Percentiles rank a stretch among this genome's conserved stretches.
These are phyloP conservation scores for Pollenia griseotomentosa DNA, from an alignment of 2,888 invertebrate genomes.

Conservation along the genomic window DNA sequence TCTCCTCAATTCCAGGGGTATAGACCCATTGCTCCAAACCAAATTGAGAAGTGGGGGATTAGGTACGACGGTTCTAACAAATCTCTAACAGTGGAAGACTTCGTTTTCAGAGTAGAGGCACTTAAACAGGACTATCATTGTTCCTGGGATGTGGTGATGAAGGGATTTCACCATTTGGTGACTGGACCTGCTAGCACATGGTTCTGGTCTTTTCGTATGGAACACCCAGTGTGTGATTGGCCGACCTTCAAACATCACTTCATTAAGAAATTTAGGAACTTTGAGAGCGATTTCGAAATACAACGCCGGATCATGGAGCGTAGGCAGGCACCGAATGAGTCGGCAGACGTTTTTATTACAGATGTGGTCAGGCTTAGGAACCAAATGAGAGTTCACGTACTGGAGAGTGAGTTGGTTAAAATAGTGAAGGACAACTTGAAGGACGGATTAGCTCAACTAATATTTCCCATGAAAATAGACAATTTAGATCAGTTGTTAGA, in stretches of 20 bases:
- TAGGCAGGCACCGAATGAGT: no score
- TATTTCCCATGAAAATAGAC: not conserved
- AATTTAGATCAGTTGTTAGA: conserved; percentile 3
- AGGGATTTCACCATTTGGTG: not conserved
- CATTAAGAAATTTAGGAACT: not conserved
- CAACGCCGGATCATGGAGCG: no score
- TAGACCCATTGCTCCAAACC: not conserved
- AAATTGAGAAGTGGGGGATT: conserved; percentile 23
- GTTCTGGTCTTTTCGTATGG: not conserved
- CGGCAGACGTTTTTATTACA: no score
- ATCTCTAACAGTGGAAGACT: not conserved
- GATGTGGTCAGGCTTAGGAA: no score
- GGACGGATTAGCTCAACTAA: not conserved
- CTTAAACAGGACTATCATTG: no score
- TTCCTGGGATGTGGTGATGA: not conserved
- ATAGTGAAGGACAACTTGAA: conserved; percentile 12
- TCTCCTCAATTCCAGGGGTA: not conserved
- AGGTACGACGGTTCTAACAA: not conserved
- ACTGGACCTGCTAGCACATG: not conserved
- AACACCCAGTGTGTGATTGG: no score
- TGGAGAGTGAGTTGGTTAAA: not conserved
- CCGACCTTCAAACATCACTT: no score
- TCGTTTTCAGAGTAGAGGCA: not conserved
- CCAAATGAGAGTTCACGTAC: not conserved
- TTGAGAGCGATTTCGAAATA: no score